phyloP scores from a whole-genome alignment of 2,113 vertebrate genomes.

The Nannospalax galili region DNA sequence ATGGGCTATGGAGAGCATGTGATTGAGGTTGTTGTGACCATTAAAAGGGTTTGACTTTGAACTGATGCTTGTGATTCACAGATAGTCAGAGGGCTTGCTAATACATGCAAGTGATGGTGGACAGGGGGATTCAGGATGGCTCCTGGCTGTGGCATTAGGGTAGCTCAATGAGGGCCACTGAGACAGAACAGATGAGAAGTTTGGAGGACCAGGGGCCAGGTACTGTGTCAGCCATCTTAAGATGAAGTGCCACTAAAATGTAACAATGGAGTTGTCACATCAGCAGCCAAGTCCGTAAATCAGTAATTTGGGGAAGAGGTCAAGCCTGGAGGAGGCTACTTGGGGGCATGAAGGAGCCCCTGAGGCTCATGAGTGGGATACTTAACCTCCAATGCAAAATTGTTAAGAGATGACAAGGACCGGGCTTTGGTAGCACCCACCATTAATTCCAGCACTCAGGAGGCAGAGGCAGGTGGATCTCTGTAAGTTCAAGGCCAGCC shows the following conservation, averaged over 20 bases:
- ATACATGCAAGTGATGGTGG: accelerated
- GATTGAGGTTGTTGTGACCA: background rate
- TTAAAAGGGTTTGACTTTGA: background rate
- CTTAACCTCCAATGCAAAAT: background rate
- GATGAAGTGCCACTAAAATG: background rate
- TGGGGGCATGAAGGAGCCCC: background rate
- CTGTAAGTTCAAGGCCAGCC: too few species aligned
- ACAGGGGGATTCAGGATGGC: background rate
- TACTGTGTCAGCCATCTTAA: accelerated
- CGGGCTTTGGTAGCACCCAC: too few species aligned
- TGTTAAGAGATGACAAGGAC: background rate
- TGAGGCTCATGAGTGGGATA: background rate
- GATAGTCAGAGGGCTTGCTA: background rate
- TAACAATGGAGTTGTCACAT: background rate
- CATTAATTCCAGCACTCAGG: too few species aligned
- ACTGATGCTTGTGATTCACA: background rate
- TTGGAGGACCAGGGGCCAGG: accelerated
- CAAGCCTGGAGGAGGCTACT: background rate
- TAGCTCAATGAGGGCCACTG: background rate
- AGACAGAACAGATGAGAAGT: background rate
- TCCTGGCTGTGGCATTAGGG: background rate
- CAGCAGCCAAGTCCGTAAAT: background rate
- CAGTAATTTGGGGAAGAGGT: background rate
- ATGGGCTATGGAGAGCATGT: too few species aligned
- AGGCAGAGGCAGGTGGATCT: too few species aligned